A percentile compares a stretch with the other conserved stretches of the same genome.
phyloP scores from a whole-genome alignment of 2,113 vertebrate species.

The Notarius quadriscutis region DNA sequence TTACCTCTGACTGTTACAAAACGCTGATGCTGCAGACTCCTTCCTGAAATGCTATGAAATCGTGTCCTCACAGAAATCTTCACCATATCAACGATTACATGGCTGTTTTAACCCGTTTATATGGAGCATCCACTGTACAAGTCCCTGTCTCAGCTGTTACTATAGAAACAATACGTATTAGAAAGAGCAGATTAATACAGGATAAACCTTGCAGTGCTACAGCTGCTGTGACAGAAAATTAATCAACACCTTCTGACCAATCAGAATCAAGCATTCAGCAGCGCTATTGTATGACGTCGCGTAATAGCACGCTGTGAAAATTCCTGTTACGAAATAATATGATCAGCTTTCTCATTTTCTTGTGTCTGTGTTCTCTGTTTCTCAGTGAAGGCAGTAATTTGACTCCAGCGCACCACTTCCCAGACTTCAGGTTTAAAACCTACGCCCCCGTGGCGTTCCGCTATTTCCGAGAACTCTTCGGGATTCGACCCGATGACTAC shows the following conservation, averaged over 20 bases:
- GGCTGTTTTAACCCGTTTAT: background rate
- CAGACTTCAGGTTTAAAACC: constrained; percentile 98
- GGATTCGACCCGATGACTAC: constrained; percentile 97
- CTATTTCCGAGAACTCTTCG: constrained; percentile 97
- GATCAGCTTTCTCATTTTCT: background rate
- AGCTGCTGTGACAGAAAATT: background rate
- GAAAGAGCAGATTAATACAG: background rate
- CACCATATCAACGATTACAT: background rate
- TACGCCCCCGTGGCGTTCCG: constrained; percentile 96
- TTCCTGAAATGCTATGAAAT: background rate
- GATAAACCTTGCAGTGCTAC: background rate
- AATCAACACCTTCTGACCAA: background rate
- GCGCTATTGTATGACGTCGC: background rate
- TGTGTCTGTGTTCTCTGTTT: constrained; percentile 12
- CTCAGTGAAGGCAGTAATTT: constrained; percentile 95
- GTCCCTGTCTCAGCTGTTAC: background rate
- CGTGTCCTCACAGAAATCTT: background rate
- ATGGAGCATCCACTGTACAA: background rate
- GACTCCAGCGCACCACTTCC: constrained; percentile 93
- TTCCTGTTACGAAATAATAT: no score
- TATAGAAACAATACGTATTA: background rate
- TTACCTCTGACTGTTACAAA: no score
- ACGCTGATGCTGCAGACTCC: background rate
- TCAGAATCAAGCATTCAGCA: background rate
- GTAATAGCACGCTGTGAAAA: background rate